These are phyloP conservation scores for Elysia crispata DNA, from an alignment of 2,888 invertebrate species.

Conservation along the genomic window DNA sequence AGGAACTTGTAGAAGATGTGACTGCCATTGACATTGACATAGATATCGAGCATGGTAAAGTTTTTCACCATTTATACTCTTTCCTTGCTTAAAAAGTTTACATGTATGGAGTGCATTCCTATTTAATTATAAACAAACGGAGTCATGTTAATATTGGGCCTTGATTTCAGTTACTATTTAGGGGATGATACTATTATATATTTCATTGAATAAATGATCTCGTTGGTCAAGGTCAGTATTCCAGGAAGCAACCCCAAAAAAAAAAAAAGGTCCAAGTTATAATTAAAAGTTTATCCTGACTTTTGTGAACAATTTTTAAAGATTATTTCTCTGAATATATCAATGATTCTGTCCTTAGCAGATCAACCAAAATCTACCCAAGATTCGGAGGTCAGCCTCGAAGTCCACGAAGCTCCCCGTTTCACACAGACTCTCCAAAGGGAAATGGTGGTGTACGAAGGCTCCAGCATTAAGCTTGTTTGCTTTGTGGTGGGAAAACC, in stretches of 20 bases:
- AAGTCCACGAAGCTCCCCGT: slow-evolving; percentile 69
- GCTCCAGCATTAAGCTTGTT: slow-evolving; percentile 84
- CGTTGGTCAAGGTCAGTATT: no score
- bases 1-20: slow-evolving; percentile 55
- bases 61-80: slow-evolving; percentile 9
- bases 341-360: no score
- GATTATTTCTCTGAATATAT: no score
- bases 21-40: slow-evolving; percentile 52
- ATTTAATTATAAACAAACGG: no score
- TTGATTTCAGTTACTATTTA: no score
- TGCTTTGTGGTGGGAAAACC: slow-evolving; percentile 89
- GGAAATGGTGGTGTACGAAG: slow-evolving; percentile 83
- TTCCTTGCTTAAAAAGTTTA: neutral
- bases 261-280: no score
- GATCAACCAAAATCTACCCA: slow-evolving; percentile 80
- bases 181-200: no score
- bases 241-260: no score
- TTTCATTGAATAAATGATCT: no score
- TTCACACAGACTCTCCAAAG: slow-evolving; percentile 80
- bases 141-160: no score
- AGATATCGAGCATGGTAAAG: slow-evolving; percentile 44
- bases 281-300: no score
- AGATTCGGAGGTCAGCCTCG: slow-evolving; percentile 42
- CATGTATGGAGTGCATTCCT: neutral
- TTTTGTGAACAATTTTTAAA: no score